phyloP scores from a whole-genome alignment of 2,113 vertebrate species.

The Haemorhous mexicanus region DNA sequence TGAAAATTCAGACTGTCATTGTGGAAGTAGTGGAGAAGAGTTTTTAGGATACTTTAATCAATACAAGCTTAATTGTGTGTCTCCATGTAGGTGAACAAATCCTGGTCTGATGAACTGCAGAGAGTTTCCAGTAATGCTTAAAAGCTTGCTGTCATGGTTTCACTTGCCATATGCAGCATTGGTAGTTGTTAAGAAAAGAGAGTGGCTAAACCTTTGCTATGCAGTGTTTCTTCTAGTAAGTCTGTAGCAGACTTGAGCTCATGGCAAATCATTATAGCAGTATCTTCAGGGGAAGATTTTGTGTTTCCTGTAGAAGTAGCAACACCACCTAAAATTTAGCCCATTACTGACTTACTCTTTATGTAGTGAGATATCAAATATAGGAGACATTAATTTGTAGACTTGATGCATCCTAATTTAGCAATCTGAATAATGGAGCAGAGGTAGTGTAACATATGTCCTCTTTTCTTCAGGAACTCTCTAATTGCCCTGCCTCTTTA shows the following conservation, averaged over 20 bases:
- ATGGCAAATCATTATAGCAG: background rate
- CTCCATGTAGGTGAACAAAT: background rate
- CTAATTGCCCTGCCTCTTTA: background rate
- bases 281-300: background rate
- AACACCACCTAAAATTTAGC: background rate
- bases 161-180: background rate
- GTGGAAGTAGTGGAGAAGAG: background rate
- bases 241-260: background rate
- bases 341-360: background rate
- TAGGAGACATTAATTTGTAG: background rate
- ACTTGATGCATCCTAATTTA: background rate
- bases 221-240: background rate
- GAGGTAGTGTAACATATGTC: background rate
- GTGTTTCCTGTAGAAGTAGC: background rate
- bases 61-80: background rate
- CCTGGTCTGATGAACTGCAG: background rate
- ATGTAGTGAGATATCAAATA: background rate
- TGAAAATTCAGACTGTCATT: background rate
- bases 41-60: background rate
- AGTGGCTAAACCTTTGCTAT: background rate
- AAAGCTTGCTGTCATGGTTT: background rate
- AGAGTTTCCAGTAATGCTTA: background rate
- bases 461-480: background rate
- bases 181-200: background rate
- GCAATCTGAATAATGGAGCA: background rate